Evolutionary conservation across 2,797 vertebrate genomes (phyloP).

Genomic region (Lithobates pipiens): DNA sequence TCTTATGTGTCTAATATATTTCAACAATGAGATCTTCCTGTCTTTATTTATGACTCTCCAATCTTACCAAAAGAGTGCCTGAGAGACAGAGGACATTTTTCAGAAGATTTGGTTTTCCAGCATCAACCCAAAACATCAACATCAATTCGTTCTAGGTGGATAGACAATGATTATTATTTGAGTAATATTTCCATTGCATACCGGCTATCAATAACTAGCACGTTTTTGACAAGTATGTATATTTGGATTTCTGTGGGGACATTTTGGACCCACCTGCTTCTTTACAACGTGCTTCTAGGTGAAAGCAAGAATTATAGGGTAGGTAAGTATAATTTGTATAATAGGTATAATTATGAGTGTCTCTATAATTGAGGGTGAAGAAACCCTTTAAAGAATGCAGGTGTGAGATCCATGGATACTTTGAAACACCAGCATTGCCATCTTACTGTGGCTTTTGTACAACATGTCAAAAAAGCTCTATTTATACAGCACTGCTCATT

Average conservation of each 20-base stretch:
- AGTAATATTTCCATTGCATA: neutral
- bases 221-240: neutral
- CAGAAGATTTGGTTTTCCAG: too few species aligned
- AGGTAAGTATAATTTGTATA: neutral
- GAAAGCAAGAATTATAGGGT: neutral
- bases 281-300: neutral
- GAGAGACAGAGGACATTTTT: too few species aligned
- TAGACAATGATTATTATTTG: neutral
- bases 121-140: too few species aligned
- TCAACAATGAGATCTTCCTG: too few species aligned
- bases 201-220: neutral
- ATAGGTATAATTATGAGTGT: neutral
- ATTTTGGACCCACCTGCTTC: neutral
- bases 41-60: too few species aligned
- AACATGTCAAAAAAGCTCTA: slow-evolving; percentile 19
- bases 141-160: too few species aligned
- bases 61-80: too few species aligned
- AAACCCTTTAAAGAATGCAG: neutral
- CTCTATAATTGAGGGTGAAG: neutral
- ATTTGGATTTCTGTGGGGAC: neutral
- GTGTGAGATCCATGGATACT: neutral
- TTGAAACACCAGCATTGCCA: neutral
- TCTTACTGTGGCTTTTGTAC: neutral
- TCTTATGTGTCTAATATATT: too few species aligned
- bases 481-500: slow-evolving; percentile 23